Base-by-base conservation (phyloP, 2,113 vertebrate species). In the Peucedramus taeniatus region DNA sequence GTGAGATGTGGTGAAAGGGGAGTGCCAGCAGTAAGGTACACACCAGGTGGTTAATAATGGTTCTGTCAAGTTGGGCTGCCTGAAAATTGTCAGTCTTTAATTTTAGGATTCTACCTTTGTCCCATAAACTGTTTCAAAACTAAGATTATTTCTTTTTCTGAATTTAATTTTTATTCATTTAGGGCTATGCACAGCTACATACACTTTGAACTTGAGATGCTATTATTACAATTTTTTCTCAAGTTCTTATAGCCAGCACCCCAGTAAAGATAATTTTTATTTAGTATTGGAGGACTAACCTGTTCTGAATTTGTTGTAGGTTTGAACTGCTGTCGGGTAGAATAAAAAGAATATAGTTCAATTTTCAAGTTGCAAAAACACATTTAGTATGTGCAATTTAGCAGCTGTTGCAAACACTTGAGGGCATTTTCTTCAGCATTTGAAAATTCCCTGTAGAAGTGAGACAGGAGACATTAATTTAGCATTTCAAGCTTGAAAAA, bases 401-500 rank as follows among this genome's bases (percentile, higher is more conserved):
- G 28, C 82, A 91, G 87, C 87, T 90, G 69, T 74, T 91, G 31
- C 74, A 54, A 86, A 45, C 83, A 59, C 69, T 91, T 76, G 33
- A n/a, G 68, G 65, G 24, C 39, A 42, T 89, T 88, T 89, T 89
- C 80, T 94, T 72, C 57, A 79, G 68, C 70, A 30, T 76, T 92
- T 81, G 22, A 85, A 83, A 84, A 90, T 50, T 85, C 85, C 82
- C 77, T 45, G 45, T 68, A 77, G 72, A 71, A 87, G 54, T 51
- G 82, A 96, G 79, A 83, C n/a, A 65, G 68, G 51, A 83, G 93
- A 57, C 33, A 50, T 70, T n/a, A 13, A 72, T 76, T 95, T 95
- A 85, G 45, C 59, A 87, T 80, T 96, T 91, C 70, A 83, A 84
- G 64, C 83, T 92, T 83, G 68, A 89, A 90, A 93, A 42, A 40